Percentiles rank a stretch among this genome's conserved stretches.
phyloP scores from a whole-genome alignment of 53 echinoderm and acorn worm genomes.

The Arbacia lixula region DNA sequence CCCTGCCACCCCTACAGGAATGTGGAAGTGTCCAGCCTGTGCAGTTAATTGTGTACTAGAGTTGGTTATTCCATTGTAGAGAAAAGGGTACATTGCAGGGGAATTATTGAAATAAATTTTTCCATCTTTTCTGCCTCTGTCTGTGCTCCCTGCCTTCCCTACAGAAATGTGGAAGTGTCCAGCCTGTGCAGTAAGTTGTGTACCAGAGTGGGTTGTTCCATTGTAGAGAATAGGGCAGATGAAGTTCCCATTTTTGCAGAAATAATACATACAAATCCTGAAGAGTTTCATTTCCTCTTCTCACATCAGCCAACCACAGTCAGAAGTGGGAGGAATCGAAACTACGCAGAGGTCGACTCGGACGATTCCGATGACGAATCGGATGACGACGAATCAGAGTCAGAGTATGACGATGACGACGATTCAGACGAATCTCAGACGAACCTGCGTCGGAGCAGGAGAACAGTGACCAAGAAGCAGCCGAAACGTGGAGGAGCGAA shows the following conservation, averaged over 20 bases:
- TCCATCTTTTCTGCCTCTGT: slow-evolving; percentile 75
- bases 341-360: slow-evolving; percentile 71
- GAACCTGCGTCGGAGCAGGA: neutral
- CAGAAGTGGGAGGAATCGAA: slow-evolving; percentile 59
- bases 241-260: neutral
- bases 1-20: slow-evolving; percentile 41
- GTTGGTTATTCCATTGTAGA: neutral
- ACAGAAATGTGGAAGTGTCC: slow-evolving; percentile 87
- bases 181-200: slow-evolving; percentile 80
- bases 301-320: slow-evolving; percentile 59
- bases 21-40: slow-evolving; percentile 91
- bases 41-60: slow-evolving; percentile 64
- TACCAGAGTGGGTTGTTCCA: neutral
- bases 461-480: neutral
- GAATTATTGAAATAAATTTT: slow-evolving; percentile 70
- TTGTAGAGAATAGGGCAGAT: neutral
- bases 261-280: neutral
- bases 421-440: slow-evolving; percentile 27
- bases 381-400: slow-evolving; percentile 35
- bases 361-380: neutral
- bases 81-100: neutral
- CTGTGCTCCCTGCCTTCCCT: slow-evolving; percentile 30
- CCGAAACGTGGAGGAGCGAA: neutral
- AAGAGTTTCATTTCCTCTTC: neutral
- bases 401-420: slow-evolving; percentile 54